These are phyloP conservation scores for Pteropus alecto DNA, from an alignment of 2,113 vertebrate species.

Conservation along the genomic window DNA sequence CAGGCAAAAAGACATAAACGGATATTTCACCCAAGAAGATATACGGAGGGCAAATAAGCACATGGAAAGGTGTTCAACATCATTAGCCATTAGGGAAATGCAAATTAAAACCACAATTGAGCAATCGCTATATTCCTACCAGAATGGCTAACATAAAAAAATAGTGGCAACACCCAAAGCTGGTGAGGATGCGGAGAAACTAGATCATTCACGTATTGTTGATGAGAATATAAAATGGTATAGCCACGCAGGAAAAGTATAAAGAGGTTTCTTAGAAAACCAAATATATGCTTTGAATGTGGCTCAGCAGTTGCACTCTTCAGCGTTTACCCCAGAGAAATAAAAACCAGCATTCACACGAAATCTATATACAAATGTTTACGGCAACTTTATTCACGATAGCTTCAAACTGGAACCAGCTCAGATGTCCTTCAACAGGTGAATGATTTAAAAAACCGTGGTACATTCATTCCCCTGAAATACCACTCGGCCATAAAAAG, in stretches of 20 bases:
- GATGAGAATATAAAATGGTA: too few relatives aligned
- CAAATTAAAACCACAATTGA: neutral
- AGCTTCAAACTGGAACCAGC: neutral
- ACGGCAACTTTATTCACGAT: neutral
- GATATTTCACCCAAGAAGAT: neutral
- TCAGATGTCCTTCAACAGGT: neutral
- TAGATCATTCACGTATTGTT: neutral
- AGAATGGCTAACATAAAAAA: neutral
- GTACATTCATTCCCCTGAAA: neutral
- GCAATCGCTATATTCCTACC: neutral
- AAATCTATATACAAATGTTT: neutral
- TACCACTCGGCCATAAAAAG: neutral
- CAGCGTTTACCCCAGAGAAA: neutral
- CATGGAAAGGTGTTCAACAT: neutral
- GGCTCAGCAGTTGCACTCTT: neutral
- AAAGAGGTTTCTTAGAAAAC: neutral
- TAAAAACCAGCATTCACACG: neutral
- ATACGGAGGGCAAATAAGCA: neutral
- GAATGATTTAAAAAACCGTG: neutral
- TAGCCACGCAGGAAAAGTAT: neutral
- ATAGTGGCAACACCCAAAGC: neutral
- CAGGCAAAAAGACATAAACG: neutral
- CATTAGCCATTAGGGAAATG: neutral
- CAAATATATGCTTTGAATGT: neutral
- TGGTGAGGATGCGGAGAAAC: neutral